phyloP scores from a whole-genome alignment of 1,140 invertebrate species.

The Zophobas atratus region DNA sequence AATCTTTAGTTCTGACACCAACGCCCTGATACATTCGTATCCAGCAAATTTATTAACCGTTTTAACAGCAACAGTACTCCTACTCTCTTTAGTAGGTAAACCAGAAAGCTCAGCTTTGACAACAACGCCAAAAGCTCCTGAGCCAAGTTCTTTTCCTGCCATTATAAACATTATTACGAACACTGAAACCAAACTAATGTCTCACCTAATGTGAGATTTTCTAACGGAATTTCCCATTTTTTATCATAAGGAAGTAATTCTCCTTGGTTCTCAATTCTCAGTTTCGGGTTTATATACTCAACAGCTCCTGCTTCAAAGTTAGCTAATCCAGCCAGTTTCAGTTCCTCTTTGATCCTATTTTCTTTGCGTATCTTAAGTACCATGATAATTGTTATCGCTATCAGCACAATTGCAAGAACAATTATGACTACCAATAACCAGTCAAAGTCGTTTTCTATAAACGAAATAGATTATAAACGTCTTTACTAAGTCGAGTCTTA shows the following conservation, averaged over 20 bases:
- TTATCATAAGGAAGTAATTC: slow-evolving; percentile 35
- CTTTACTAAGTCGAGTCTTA: slow-evolving; percentile 55
- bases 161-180: background rate
- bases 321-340: slow-evolving; percentile 78
- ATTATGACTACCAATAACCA: background rate
- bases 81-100: slow-evolving; percentile 80
- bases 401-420: background rate
- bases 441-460: background rate
- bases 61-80: slow-evolving; percentile 86
- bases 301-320: slow-evolving; percentile 86
- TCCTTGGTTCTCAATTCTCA: slow-evolving; percentile 88
- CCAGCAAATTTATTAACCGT: slow-evolving; percentile 87
- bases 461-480: background rate
- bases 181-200: background rate
- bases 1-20: slow-evolving; percentile 94
- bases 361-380: background rate
- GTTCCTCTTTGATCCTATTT: slow-evolving; percentile 68
- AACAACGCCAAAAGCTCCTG: slow-evolving; percentile 94
- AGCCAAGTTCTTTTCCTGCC: slow-evolving; percentile 87
- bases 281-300: slow-evolving; percentile 88
- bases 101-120: slow-evolving; percentile 89
- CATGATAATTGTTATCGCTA: background rate
- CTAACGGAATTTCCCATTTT: background rate
- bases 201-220: background rate
- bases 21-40: slow-evolving; percentile 80